Evolutionary conservation across 2,888 invertebrate genomes (phyloP).

Genomic region (Zele albiditarsus): DNA sequence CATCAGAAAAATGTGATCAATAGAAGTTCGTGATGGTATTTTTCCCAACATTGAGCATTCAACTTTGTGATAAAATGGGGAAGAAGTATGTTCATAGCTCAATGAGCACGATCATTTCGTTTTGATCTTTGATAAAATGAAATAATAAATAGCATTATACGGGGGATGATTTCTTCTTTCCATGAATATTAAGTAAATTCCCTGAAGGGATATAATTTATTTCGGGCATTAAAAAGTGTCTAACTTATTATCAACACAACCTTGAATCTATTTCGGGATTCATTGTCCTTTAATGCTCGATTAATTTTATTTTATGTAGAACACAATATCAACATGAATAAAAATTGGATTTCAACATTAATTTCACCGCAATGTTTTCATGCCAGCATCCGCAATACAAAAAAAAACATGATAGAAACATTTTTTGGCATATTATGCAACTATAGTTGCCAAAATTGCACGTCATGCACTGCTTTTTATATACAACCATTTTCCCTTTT

Average conservation of each 20-base stretch:
- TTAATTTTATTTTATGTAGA: not conserved
- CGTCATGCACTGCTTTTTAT: not conserved
- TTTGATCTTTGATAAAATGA: not conserved
- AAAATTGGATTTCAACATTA: not conserved
- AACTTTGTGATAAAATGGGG: not conserved
- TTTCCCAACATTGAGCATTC: not conserved
- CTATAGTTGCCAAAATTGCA: conserved; percentile 10
- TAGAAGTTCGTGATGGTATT: not conserved
- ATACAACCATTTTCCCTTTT: not conserved
- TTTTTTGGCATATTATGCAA: not conserved
- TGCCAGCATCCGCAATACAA: not conserved
- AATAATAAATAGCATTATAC: not conserved
- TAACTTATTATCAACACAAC: not conserved
- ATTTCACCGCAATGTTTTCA: not conserved
- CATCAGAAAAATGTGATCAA: not conserved
- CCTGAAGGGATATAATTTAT: not conserved
- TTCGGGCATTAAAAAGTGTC: not conserved
- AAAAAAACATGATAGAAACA: not conserved
- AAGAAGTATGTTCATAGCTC: not conserved
- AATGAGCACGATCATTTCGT: not conserved
- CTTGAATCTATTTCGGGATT: not conserved
- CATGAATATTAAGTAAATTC: not conserved
- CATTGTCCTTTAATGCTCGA: not conserved
- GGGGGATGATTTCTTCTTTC: not conserved
- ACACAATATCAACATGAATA: not conserved